phyloP scores from a whole-genome alignment of 2,113 vertebrate species.

The Cheilinus undulatus region DNA sequence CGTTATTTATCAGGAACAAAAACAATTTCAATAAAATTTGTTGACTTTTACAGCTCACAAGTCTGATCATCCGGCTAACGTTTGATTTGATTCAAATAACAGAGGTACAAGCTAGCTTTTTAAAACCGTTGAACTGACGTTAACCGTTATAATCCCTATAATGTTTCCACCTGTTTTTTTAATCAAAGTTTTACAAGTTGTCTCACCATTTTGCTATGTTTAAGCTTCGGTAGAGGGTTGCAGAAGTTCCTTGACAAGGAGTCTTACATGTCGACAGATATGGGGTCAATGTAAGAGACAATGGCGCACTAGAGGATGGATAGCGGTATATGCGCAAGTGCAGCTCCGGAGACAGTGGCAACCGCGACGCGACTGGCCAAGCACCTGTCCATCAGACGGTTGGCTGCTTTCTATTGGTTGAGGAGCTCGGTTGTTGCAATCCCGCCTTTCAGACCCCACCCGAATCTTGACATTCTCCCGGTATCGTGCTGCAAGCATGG shows the following conservation, averaged over 20 bases:
- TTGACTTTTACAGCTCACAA: neutral
- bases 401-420: constrained; percentile 62
- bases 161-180: neutral
- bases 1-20: too few relatives aligned
- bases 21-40: too few relatives aligned
- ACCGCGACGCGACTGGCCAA: constrained; percentile 63
- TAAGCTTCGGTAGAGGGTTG: constrained; percentile 9
- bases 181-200: neutral
- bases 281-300: constrained; percentile 93
- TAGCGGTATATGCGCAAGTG: constrained; percentile 80
- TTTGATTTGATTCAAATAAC: neutral
- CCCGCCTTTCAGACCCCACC: constrained; percentile 68
- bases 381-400: constrained; percentile 1
- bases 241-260: constrained; percentile 48
- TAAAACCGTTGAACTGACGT: too few relatives aligned
- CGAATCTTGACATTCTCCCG: constrained; percentile 42
- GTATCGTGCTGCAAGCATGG: constrained; percentile 58
- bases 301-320: constrained; percentile 73
- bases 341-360: constrained; percentile 42
- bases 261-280: constrained; percentile 92
- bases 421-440: neutral
- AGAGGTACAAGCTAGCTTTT: neutral
- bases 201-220: constrained; percentile 79
- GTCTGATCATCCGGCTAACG: neutral
- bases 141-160: too few relatives aligned